Percentiles rank a stretch among this genome's conserved stretches.
These are phyloP conservation scores for Zootoca vivipara DNA, from an alignment of 2,113 vertebrate genomes.

Conservation along the genomic window DNA sequence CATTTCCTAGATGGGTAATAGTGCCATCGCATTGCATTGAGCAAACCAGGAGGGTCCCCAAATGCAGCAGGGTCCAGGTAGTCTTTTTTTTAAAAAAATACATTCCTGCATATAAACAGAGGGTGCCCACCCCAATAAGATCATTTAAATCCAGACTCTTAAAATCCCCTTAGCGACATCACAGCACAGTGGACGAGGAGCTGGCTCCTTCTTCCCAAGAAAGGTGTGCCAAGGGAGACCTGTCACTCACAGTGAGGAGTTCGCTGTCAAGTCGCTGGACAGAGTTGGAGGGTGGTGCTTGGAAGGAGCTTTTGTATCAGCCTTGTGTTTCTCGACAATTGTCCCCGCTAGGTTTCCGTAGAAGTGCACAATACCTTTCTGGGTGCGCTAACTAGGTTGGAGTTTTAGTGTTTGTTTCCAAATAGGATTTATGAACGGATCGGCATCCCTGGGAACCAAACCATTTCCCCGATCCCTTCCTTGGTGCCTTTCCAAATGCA, in stretches of 20 bases:
- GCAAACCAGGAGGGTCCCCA: too few species aligned
- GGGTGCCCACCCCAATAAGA: too few species aligned
- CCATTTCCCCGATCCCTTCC: conserved; percentile 2
- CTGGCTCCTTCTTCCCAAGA: conserved; percentile 45
- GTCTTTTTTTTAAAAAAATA: too few species aligned
- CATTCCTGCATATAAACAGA: too few species aligned
- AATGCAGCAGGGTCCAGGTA: too few species aligned
- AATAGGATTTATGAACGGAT: conserved; percentile 8
- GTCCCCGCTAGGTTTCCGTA: not conserved
- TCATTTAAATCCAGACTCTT: too few species aligned
- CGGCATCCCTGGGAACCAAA: conserved; percentile 26
- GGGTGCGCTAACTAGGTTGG: accelerated
- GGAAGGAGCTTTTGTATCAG: not conserved
- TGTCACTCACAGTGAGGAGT: not conserved
- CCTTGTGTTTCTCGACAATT: not conserved
- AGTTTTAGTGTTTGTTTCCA: not conserved
- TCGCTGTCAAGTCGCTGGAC: not conserved
- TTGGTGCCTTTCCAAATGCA: accelerated
- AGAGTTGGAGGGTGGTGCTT: not conserved
- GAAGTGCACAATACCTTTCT: not conserved
- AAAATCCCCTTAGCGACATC: too few species aligned
- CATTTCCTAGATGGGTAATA: conserved; percentile 31
- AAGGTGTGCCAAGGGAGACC: conserved; percentile 4
- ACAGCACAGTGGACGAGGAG: conserved; percentile 14
- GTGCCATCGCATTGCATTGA: too few species aligned